Percentiles rank a stretch among this genome's conserved stretches.
phyloP scores from a whole-genome alignment of 2,888 invertebrate species.

The Phymatocera aterrima region DNA sequence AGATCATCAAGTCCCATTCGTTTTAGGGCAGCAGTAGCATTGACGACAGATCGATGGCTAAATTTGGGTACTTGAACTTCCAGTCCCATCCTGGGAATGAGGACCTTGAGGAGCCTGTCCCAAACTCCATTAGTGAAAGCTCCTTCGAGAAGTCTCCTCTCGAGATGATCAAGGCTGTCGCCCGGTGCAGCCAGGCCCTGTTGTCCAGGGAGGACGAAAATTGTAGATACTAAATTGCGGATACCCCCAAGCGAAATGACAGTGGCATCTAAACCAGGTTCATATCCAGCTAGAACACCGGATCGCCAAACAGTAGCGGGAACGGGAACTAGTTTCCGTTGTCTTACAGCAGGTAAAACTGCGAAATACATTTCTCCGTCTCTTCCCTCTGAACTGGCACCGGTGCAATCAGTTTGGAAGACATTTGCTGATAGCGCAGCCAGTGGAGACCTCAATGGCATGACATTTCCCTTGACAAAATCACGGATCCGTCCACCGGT shows the following conservation, averaged over 20 bases:
- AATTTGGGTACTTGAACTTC: slow-evolving; percentile 91
- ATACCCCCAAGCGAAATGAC: slow-evolving; percentile 86
- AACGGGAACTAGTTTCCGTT: slow-evolving; percentile 87
- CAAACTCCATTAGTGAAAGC: slow-evolving; percentile 83
- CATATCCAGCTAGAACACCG: slow-evolving; percentile 90
- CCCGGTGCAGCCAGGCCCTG: slow-evolving; percentile 88
- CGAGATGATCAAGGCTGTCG: slow-evolving; percentile 86
- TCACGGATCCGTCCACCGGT: slow-evolving; percentile 87
- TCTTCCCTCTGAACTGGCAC: slow-evolving; percentile 84
- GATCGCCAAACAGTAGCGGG: slow-evolving; percentile 88
- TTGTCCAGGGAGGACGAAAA: slow-evolving; percentile 91
- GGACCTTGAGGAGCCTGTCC: slow-evolving; percentile 84
- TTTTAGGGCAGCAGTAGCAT: slow-evolving; percentile 86
- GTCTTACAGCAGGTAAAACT: slow-evolving; percentile 86
- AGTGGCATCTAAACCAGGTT: slow-evolving; percentile 89
- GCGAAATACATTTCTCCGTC: slow-evolving; percentile 93
- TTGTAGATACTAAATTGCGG: slow-evolving; percentile 84
- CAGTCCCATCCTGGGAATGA: slow-evolving; percentile 85
- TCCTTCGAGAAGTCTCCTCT: slow-evolving; percentile 81
- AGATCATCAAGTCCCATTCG: slow-evolving; percentile 89
- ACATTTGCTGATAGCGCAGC: slow-evolving; percentile 90
- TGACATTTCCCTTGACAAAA: slow-evolving; percentile 84
- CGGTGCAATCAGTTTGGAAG: slow-evolving; percentile 89
- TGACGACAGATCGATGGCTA: slow-evolving; percentile 88
- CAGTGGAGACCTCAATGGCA: slow-evolving; percentile 85